Evolutionary conservation across 23 tunicate genomes (phyloP).

Genomic region (Ciona savignyi): DNA sequence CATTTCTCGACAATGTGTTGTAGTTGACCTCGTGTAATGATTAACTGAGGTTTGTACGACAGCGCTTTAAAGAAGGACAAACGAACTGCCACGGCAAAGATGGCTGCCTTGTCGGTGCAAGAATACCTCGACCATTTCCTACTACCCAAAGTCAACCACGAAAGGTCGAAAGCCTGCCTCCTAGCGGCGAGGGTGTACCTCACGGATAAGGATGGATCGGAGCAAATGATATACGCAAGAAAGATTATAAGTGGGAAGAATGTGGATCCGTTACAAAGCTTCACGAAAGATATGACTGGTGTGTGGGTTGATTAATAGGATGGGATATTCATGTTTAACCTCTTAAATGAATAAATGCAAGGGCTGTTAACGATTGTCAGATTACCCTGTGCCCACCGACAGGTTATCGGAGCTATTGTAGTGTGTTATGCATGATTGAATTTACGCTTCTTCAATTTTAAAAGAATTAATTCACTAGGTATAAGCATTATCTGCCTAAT

Average conservation of each 20-base stretch:
- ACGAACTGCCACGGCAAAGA: slow-evolving; percentile 36
- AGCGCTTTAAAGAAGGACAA: too few relatives aligned
- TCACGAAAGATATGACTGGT: neutral
- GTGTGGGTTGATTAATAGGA: neutral
- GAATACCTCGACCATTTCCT: slow-evolving; percentile 52
- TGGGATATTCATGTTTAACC: too few relatives aligned
- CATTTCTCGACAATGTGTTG: too few relatives aligned
- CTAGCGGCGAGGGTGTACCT: slow-evolving; percentile 60
- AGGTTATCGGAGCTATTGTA: too few relatives aligned
- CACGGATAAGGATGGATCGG: slow-evolving; percentile 23
- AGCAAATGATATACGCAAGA: slow-evolving; percentile 33
- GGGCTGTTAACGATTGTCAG: too few relatives aligned
- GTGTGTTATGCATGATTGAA: too few relatives aligned
- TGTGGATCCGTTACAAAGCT: slow-evolving; percentile 21
- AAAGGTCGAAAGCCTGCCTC: neutral
- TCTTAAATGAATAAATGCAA: too few relatives aligned
- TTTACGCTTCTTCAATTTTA: too few relatives aligned
- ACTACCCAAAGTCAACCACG: neutral
- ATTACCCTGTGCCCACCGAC: too few relatives aligned
- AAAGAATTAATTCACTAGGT: too few relatives aligned
- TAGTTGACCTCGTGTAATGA: too few relatives aligned
- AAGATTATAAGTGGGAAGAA: slow-evolving; percentile 38
- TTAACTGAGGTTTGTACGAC: neutral
- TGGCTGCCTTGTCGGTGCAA: slow-evolving; percentile 44
- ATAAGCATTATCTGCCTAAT: too few relatives aligned